Evolutionary conservation across 2,797 vertebrate genomes (phyloP), one percentile per base, ranked within the genome.

Genomic region (Pipistrellus pipistrellus): DNA sequence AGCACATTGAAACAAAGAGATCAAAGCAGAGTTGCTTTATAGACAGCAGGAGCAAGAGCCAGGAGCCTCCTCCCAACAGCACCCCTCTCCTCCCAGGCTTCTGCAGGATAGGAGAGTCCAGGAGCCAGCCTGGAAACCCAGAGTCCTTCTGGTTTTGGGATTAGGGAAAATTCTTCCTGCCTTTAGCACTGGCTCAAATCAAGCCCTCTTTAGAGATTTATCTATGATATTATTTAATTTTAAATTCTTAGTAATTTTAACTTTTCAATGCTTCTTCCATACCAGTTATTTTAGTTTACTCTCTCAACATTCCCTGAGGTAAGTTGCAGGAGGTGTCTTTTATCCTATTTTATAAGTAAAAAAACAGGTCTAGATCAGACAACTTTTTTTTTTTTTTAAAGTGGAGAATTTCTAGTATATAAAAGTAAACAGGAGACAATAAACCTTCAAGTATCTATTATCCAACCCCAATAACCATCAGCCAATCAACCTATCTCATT

Each of bases 211-310:
- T 66, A 51, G 15, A 78, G 25, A 48, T 72, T 77, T 59, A 32
- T 53, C 48, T 85, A 14, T n/a, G 66, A 75, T 32, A 53, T 59
- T 75, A 59, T 55, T 88, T 88, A 57, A 84, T 91, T 91, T 68
- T 72, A 46, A 81, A 80, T 80, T 88, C n/a, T 53, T 71, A n/a
- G 27, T 82, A 41, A 68, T 76, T 85, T 85, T 88, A 75, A 75
- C 30, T 73, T 77, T 53, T 77, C 53, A 13, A 10, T 48, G 71
- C 78, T 35, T 30, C 48, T 30, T 18, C 4, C 32, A 82, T 20
- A 6, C 68, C 41, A 59, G 8, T 85, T 78, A 53, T 72, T n/a
- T 93, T 87, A 66, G 20, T 91, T 91, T 80, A 41, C 35, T 66
- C 72, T 84, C 38, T 32, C 32, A n/a, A 25, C 48, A 55, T 73